Percentiles rank a stretch among this genome's conserved stretches.
Evolutionary conservation across 1,140 invertebrate species (phyloP).

Genomic region (Drosophila bipectinata): DNA sequence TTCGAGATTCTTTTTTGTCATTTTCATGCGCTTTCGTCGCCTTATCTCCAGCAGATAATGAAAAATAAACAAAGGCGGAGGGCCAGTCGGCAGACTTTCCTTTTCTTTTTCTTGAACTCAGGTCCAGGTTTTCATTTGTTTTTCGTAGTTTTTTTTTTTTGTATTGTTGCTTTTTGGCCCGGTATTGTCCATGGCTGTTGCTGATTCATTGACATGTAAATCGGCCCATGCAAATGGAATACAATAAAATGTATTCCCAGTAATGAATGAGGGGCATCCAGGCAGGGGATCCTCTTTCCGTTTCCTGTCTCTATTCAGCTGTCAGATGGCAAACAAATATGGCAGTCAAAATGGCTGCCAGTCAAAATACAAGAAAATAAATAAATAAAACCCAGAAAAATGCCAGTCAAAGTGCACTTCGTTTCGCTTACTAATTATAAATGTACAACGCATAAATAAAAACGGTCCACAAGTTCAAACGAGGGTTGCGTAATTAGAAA

Average conservation of each 20-base stretch:
- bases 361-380: background rate
- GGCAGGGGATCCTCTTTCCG: background rate
- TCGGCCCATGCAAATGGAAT: constrained; percentile 58
- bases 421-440: constrained; percentile 58
- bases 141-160: background rate
- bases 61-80: constrained; percentile 72
- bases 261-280: constrained; percentile 46
- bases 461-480: constrained; percentile 5
- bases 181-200: constrained; percentile 8
- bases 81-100: constrained; percentile 32
- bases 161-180: background rate
- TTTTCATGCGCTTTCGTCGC: constrained; percentile 11
- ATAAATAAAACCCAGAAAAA: constrained; percentile 2
- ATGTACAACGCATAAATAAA: constrained; percentile 71
- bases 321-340: constrained; percentile 17
- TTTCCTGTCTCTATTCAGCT: constrained; percentile 15
- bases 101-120: constrained; percentile 9
- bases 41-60: constrained; percentile 68
- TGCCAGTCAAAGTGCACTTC: constrained; percentile 44
- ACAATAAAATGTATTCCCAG: constrained; percentile 52
- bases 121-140: constrained; percentile 12
- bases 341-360: constrained; percentile 26
- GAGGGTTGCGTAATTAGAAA: constrained; percentile 35
- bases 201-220: constrained; percentile 77
- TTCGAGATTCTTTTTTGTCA: constrained; percentile 49